Evolutionary conservation across 2,113 vertebrate genomes (phyloP).

Genomic region (Phalacrocorax brasilianus): DNA sequence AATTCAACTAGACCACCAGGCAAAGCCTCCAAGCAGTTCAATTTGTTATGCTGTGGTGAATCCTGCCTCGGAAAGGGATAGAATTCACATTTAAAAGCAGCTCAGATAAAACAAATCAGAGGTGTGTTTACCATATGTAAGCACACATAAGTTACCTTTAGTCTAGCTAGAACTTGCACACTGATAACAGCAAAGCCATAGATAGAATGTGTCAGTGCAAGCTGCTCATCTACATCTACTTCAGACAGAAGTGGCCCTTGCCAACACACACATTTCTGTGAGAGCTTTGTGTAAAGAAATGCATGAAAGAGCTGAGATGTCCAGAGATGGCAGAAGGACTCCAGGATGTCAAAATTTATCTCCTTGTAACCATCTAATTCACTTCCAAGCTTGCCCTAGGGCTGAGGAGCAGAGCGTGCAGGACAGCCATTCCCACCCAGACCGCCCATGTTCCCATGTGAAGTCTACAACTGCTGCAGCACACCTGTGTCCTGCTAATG

Average conservation of each 20-base stretch:
- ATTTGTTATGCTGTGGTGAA: not conserved
- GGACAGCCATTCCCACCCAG: not conserved
- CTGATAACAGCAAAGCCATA: not conserved
- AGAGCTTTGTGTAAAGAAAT: not conserved
- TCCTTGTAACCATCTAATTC: not conserved
- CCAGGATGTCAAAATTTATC: not conserved
- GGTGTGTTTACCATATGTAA: not conserved
- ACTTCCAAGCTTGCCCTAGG: not conserved
- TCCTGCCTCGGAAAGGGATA: not conserved
- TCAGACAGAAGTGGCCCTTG: not conserved
- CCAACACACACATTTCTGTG: not conserved
- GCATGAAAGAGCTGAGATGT: not conserved
- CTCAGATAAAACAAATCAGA: not conserved
- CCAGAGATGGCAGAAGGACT: not conserved
- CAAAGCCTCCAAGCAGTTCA: not conserved
- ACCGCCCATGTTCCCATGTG: rapidly evolving
- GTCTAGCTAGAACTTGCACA: not conserved
- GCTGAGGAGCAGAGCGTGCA: not conserved
- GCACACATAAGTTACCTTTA: not conserved
- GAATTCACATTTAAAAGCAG: not conserved
- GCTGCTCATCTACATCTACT: not conserved
- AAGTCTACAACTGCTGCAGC: not conserved
- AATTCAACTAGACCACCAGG: not conserved
- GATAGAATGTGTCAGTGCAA: not conserved
- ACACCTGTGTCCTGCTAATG: rapidly evolving